Evolutionary conservation across 1,140 invertebrate species (phyloP), one percentile per base, ranked within the genome.

Genomic region (Sycophaga agraensis): DNA sequence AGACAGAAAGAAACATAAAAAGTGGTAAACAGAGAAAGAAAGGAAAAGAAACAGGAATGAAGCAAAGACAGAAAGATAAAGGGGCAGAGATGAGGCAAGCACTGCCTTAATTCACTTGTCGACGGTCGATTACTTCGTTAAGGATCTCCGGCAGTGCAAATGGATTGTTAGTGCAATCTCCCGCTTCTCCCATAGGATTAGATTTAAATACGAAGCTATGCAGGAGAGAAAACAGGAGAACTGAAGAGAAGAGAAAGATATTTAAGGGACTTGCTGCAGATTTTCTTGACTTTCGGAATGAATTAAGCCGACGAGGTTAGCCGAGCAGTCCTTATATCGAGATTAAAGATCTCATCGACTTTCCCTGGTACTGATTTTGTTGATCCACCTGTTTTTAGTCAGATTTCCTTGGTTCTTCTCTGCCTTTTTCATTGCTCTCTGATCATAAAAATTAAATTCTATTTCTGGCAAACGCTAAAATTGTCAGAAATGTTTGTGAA

Each of bases 61-160:
- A n/a, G n/a, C n/a, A n/a, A n/a, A n/a, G n/a, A n/a, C n/a, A n/a
- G n/a, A n/a, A n/a, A n/a, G n/a, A n/a, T n/a, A n/a, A n/a, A n/a
- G n/a, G n/a, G n/a, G n/a, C n/a, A n/a, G n/a, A n/a, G n/a, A n/a
- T n/a, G n/a, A n/a, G n/a, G 19, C 2, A 9, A 19, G 24, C 11
- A 43, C n/a, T 14, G 39, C 9, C 37, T 43, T 43, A 43, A 55
- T 55, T 55, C n/a, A 43, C 24, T 55, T 22, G 39, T 2, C n/a
- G 14, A 28, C 26, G 22, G 21, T n/a, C 48, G 35, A 53, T 53
- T 53, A 53, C 35, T 53, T 39, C 14, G 35, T 53, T 40, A 53
- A 39, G 22, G 34, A 40, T 53, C 5, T 39, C 19, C 14, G 4
- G 11, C 16, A 14, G 16, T 22, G 22, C 39, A 26, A 55, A 43